Conservation (phyloP, 2,797 vertebrate genomes). For the Chrosomus eos region DNA sequence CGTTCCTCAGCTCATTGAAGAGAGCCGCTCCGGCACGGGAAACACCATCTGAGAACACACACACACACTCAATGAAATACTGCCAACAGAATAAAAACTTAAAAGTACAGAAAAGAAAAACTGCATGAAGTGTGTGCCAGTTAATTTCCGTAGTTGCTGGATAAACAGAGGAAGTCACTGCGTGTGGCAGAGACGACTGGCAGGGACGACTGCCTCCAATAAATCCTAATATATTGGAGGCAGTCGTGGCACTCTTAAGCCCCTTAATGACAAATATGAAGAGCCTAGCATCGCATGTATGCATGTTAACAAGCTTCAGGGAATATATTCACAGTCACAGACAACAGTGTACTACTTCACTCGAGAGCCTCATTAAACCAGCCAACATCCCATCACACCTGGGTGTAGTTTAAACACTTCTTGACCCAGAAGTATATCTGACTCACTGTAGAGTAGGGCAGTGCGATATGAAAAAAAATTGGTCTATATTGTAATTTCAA, state of each 20-base stretch:
- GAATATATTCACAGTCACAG: not conserved
- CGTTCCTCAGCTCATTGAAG: constrained; percentile 97
- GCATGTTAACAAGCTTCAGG: constrained; percentile 6
- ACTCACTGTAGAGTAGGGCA: not conserved
- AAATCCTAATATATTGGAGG: not conserved
- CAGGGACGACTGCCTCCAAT: not conserved
- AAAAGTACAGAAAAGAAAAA: not conserved
- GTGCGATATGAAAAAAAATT: too few relatives aligned
- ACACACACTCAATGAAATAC: not conserved
- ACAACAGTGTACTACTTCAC: not conserved
- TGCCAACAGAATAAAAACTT: not conserved
- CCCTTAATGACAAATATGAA: not conserved
- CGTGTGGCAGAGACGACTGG: not conserved
- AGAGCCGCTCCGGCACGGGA: constrained; percentile 89
- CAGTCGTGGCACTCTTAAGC: not conserved
- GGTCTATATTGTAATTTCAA: not conserved
- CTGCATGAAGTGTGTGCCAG: not conserved
- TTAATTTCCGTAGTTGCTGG: not conserved
- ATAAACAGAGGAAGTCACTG: not conserved
- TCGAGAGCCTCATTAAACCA: constrained; percentile 29
- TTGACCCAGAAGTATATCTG: not conserved
- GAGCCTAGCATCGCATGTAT: not conserved
- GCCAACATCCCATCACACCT: constrained; percentile 3
- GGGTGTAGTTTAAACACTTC: not conserved
- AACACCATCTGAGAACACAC: constrained; percentile 82